A percentile compares a stretch with the other conserved stretches of the same genome.
Evolutionary conservation across 2,797 vertebrate genomes (phyloP).

Genomic region (Okamejei kenojei): DNA sequence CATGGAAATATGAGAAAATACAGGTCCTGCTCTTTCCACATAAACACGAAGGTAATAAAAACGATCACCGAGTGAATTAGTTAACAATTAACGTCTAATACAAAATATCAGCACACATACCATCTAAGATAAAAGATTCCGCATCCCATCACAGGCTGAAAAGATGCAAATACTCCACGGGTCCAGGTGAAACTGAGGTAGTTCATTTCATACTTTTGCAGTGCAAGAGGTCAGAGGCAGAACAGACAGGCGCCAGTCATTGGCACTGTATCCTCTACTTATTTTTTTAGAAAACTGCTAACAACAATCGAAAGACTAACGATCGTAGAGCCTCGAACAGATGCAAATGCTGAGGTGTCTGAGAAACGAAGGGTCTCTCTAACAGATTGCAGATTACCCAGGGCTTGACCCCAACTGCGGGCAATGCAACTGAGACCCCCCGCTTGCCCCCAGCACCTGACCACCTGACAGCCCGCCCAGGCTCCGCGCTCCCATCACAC

Average conservation of each 20-base stretch:
- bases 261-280: too few species aligned
- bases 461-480: conserved; percentile 45
- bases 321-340: neutral
- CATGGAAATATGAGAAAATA: too few species aligned
- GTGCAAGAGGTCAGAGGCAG: neutral
- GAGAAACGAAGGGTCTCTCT: neutral
- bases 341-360: neutral
- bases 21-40: neutral
- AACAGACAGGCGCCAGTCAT: neutral
- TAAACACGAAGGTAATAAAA: neutral
- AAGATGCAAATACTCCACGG: neutral
- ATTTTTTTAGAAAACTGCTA: neutral
- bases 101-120: too few species aligned
- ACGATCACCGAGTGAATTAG: neutral
- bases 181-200: neutral
- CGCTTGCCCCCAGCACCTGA: conserved; percentile 51
- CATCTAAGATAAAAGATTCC: too few species aligned
- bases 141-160: neutral
- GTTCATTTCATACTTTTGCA: neutral
- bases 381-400: neutral
- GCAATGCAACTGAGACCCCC: neutral
- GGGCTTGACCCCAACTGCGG: neutral
- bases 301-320: too few species aligned
- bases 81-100: neutral
- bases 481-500: neutral